Percentiles rank a stretch among this genome's conserved stretches.
These are phyloP conservation scores for Paraplagusia blochii DNA, from an alignment of 2,113 vertebrate species.

Conservation along the genomic window DNA sequence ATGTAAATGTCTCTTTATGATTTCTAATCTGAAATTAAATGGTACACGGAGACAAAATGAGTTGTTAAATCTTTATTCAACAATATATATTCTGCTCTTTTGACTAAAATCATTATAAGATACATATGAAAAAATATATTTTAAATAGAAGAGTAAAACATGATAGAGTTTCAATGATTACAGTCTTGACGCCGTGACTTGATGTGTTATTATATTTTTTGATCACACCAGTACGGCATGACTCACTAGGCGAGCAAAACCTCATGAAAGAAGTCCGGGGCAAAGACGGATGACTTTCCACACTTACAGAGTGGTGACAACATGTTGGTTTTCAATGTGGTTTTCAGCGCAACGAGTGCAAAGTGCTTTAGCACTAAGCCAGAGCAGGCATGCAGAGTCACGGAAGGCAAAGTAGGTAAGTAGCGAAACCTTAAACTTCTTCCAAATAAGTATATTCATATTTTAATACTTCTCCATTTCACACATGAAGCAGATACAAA, in stretches of 20 bases:
- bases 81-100: conserved; percentile 64
- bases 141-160: conserved; percentile 66
- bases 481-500: conserved; percentile 38
- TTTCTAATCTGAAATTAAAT: too few species aligned
- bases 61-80: conserved; percentile 69
- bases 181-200: conserved; percentile 50
- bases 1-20: too few species aligned
- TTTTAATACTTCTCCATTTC: conserved; percentile 53
- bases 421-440: conserved; percentile 44
- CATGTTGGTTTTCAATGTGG: conserved; percentile 24
- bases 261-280: conserved; percentile 26
- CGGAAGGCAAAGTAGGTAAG: conserved; percentile 44
- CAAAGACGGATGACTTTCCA: conserved; percentile 36
- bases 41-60: conserved; percentile 12
- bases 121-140: conserved; percentile 72
- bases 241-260: conserved; percentile 40
- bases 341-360: conserved; percentile 50
- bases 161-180: conserved; percentile 53
- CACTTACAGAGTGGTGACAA: conserved; percentile 32
- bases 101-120: conserved; percentile 70
- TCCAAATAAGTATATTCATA: conserved; percentile 48
- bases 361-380: conserved; percentile 52
- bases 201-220: conserved; percentile 38
- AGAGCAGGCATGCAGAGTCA: conserved; percentile 43
- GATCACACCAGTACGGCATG: conserved; percentile 57